These are phyloP conservation scores for Lathamus discolor DNA, from an alignment of 2,113 vertebrate genomes.

Conservation along the genomic window DNA sequence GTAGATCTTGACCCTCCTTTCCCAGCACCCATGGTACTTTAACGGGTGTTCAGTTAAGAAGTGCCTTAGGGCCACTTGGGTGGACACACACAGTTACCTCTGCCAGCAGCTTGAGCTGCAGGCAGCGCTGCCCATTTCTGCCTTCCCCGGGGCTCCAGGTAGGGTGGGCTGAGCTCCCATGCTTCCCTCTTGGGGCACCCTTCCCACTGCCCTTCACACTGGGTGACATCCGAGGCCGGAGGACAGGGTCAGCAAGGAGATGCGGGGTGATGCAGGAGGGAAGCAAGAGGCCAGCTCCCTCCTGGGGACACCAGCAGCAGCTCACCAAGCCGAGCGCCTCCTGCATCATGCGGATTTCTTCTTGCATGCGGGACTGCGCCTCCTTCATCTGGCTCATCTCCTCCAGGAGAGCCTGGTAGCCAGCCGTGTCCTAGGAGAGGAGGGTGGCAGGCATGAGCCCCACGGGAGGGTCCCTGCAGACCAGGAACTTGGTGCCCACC, in stretches of 20 bases:
- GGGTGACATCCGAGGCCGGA: no score
- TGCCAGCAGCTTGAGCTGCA: background rate
- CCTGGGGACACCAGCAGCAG: background rate
- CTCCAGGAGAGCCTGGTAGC: background rate
- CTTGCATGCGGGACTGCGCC: background rate
- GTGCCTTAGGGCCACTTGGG: background rate
- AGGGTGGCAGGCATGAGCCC: no score
- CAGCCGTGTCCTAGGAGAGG: background rate
- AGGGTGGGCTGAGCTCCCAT: background rate
- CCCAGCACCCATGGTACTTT: background rate
- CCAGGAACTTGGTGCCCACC: background rate
- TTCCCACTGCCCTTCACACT: background rate
- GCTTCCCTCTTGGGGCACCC: background rate
- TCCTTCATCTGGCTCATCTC: background rate
- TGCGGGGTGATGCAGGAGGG: background rate
- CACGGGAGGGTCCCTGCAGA: background rate
- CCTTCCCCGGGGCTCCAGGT: background rate
- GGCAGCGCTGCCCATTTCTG: background rate
- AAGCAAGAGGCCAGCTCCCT: background rate
- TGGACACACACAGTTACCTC: background rate
- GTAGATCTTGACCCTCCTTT: background rate
- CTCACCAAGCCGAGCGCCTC: background rate
- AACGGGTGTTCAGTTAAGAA: background rate
- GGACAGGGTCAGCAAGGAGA: background rate
- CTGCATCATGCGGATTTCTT: background rate